These are phyloP conservation scores for Lepidostoma basale DNA, from an alignment of 1,140 invertebrate species.

Conservation along the genomic window DNA sequence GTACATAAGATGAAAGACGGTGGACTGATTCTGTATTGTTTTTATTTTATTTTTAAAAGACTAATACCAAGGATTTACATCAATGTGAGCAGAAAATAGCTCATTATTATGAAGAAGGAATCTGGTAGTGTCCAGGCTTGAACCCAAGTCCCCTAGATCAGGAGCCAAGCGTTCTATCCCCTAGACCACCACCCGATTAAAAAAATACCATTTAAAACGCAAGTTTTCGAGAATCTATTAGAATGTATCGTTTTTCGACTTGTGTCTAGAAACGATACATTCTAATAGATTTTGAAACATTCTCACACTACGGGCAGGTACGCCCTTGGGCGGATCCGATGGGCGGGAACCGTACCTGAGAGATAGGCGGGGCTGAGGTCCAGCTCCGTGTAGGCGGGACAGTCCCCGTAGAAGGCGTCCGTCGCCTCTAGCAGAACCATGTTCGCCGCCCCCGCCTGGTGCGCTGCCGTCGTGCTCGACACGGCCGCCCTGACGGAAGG, in stretches of 20 bases:
- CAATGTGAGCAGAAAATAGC: too few species aligned
- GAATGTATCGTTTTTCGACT: not conserved
- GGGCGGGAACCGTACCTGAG: not conserved
- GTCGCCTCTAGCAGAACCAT: constrained; percentile 60
- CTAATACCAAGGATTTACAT: too few species aligned
- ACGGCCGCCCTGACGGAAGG: constrained; percentile 45
- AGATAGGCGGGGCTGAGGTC: constrained; percentile 54
- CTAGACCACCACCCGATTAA: too few species aligned
- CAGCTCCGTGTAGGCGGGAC: constrained; percentile 55
- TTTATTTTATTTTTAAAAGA: too few species aligned
- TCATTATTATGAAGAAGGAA: too few species aligned
- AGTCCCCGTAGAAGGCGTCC: constrained; percentile 55
- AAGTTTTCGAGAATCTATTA: not conserved
- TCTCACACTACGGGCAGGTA: too few species aligned
- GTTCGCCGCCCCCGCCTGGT: constrained; percentile 45
- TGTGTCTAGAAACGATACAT: not conserved
- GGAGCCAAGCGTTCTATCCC: too few species aligned
- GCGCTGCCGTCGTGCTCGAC: constrained; percentile 43
- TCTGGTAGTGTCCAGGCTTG: too few species aligned
- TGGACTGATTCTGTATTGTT: too few species aligned
- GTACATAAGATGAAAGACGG: too few species aligned
- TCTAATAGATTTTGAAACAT: not conserved
- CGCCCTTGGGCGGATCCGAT: not conserved
- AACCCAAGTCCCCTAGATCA: too few species aligned
- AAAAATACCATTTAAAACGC: too few species aligned